These are phyloP conservation scores for Cepaea nemoralis DNA, from an alignment of 1,140 invertebrate species.

Conservation along the genomic window DNA sequence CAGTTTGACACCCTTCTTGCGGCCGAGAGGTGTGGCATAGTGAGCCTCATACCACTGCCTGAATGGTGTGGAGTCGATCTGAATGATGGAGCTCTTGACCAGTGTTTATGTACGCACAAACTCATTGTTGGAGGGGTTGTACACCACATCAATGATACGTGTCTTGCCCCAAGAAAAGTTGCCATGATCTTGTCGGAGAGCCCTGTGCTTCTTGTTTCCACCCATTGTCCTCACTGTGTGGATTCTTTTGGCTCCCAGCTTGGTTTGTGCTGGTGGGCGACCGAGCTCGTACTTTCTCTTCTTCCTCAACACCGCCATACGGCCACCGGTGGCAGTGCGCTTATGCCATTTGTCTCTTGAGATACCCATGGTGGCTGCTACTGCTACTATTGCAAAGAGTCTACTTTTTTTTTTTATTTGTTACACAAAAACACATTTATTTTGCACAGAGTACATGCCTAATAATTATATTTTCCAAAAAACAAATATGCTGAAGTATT, in stretches of 20 bases:
- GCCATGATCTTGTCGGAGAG: slow-evolving; percentile 93
- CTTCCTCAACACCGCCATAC: slow-evolving; percentile 92
- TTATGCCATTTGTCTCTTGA: slow-evolving; percentile 99
- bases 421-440: too few relatives aligned
- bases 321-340: slow-evolving; percentile 96
- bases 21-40: slow-evolving; percentile 91
- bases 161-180: slow-evolving; percentile 99
- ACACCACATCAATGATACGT: slow-evolving; percentile 99
- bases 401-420: too few relatives aligned
- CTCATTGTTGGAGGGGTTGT: slow-evolving; percentile 98
- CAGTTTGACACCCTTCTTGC: slow-evolving; percentile 93
- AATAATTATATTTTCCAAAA: too few relatives aligned
- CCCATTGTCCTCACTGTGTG: slow-evolving; percentile 94
- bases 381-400: too few relatives aligned
- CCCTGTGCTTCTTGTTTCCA: slow-evolving; percentile 96
- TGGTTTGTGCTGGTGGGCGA: slow-evolving; percentile 97
- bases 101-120: slow-evolving; percentile 99
- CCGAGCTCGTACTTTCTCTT: slow-evolving; percentile 99
- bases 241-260: slow-evolving; percentile 91
- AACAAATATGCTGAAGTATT: too few relatives aligned
- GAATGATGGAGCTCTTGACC: slow-evolving; percentile 97
- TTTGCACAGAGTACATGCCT: too few relatives aligned
- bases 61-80: slow-evolving; percentile 98
- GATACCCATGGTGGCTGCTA: slow-evolving; percentile 95
- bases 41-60: slow-evolving; percentile 99